Evolutionary conservation across 2,797 vertebrate genomes (phyloP), one percentile per base, ranked within the genome.

Genomic region (Diplodus sargus): DNA sequence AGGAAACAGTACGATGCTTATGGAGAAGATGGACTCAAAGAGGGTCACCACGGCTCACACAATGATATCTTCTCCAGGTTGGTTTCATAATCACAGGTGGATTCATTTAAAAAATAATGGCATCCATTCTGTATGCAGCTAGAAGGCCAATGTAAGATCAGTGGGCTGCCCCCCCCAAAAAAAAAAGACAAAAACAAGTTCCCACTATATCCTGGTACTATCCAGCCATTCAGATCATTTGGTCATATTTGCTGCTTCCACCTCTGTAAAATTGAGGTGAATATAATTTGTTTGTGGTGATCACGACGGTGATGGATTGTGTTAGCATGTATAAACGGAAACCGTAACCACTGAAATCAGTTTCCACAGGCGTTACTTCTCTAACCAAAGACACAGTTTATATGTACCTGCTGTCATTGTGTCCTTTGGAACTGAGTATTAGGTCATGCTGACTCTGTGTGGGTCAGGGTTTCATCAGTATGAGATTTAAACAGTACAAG

Each of bases 1-100:
- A 96, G 98, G 90, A 99, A 99, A 92, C 98, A 98, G 61, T 99
- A 99, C 0, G 98, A 99, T 65, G 86, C 93, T 0, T 99, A 99
- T 0, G 98, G 98, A 70, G 98, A 99, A 86, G 97, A 99, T 48
- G 98, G 98, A 15, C 92, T 99, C 65, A 99, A 99, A 92, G 98
- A 99, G 42, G 98, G 98, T 34, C 98, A 98, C 89, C 97, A 99
- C 77, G 93, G 97, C 90, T 99, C 98, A 71, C 98, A 99, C 60
- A 98, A 97, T 54, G 98, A 99, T 84, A 99, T 99, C 91, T 99
- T 99, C 94, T 99, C 98, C 78, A 99, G 99, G 98, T 99, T 82
- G 92, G 96, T 78, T 54, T 70, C 61, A 2, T 22, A 9, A 13
- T 7, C 4, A 60, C 34, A 23, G 30, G 4, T 58, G 13, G 4